Evolutionary conservation across 2,797 vertebrate species (phyloP), one percentile per base, ranked within the genome.

Genomic region (Heteromormyrus szaboi): DNA sequence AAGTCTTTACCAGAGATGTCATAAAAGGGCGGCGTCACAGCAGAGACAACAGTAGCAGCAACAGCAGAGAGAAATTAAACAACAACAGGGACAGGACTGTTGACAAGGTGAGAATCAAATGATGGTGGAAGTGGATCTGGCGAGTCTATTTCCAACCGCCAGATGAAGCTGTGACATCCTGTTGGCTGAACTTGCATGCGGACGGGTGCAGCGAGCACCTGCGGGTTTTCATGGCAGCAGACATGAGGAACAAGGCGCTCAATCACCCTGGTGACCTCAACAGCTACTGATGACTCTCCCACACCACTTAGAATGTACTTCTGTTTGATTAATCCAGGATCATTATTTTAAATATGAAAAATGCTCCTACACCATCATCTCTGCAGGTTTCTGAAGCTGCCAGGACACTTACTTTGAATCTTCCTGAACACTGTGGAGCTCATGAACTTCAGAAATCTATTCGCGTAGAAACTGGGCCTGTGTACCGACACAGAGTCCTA

Each of bases 371-470:
- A 72, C 4, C n/a, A 37, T 12, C 29, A 72, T 17, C 68, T 37
- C 14, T n/a, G 37, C 76, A 44, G 7, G 33, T 44, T 41, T 72
- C 14, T 41, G 14, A 14, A 79, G 76, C 19, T 79, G 17, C 14
- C 12, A 48, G 37, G 14, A 89, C n/a, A 95, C 97, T 97, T 97
- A 99, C 98, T 96, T 90, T 98, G 98, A 92, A 95, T 96, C 95
- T 99, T 99, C 94, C 98, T 97, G 96, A 99, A 99, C 92, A 99
- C 98, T 89, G 96, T 95, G 65, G 96, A 95, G 95, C 96, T 99
- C 98, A 99, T 99, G 94, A 99, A 99, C 94, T 99, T 99, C 88
- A 99, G 96, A 96, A 99, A 99, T 93, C 98, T 97, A 91, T 97
- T 97, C 89, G 98, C 98, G 84, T 99, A 99, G 95, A 99, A 99